A percentile compares a stretch with the other conserved stretches of the same genome.
phyloP scores from a whole-genome alignment of 1,140 invertebrate species.

The Melipona quadrifasciata region DNA sequence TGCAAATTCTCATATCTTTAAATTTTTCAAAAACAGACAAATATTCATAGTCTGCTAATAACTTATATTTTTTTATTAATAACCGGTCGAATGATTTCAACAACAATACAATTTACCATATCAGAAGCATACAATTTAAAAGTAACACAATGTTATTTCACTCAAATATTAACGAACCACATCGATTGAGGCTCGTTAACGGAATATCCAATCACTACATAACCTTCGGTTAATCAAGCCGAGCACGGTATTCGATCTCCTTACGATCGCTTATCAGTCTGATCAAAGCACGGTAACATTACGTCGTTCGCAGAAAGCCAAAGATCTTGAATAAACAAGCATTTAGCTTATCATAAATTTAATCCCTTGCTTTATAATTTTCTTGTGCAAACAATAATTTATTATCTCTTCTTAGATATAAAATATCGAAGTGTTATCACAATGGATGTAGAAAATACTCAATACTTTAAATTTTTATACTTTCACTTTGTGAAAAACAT shows the following conservation, averaged over 20 bases:
- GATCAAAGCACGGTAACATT: not conserved
- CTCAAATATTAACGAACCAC: not conserved
- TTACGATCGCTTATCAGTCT: not conserved
- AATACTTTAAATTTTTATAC: too few relatives aligned
- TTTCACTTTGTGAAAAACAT: too few relatives aligned
- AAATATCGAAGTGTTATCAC: too few relatives aligned
- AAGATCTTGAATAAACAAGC: not conserved
- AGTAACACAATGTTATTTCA: not conserved
- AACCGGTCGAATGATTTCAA: not conserved
- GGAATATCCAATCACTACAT: not conserved
- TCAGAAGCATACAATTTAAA: not conserved
- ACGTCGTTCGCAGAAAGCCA: not conserved
- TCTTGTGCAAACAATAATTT: too few relatives aligned
- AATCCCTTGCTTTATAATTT: too few relatives aligned
- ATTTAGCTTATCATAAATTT: too few relatives aligned
- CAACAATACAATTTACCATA: not conserved
- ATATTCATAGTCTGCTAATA: too few relatives aligned
- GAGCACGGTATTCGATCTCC: not conserved
- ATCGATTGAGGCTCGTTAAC: not conserved
- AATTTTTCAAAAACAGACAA: too few relatives aligned
- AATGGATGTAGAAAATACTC: too few relatives aligned
- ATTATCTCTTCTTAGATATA: too few relatives aligned
- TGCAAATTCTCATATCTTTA: too few relatives aligned
- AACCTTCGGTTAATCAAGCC: not conserved
- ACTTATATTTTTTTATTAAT: too few relatives aligned